Evolutionary conservation across 2,888 invertebrate genomes (phyloP), one percentile per base, ranked within the genome.

Genomic region (Pteria penguin): DNA sequence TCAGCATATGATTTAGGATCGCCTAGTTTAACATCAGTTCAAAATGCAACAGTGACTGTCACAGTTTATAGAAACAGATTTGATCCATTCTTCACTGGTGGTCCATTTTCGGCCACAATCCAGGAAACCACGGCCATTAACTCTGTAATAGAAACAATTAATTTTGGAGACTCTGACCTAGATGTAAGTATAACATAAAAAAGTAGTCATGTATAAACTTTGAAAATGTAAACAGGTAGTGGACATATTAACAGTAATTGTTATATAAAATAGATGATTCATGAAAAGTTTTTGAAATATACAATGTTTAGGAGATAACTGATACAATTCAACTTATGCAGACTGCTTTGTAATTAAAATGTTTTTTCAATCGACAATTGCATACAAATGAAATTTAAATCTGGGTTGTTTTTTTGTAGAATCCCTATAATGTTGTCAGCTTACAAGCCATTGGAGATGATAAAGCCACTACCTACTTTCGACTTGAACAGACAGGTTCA

Each of bases 371-470:
- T n/a, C n/a, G n/a, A n/a, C n/a, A n/a, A n/a, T n/a, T n/a, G n/a
- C n/a, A n/a, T n/a, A n/a, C n/a, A n/a, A n/a, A n/a, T n/a, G n/a
- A n/a, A n/a, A n/a, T n/a, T n/a, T n/a, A n/a, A 22, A 8, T 36
- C 45, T 36, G 5, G 8, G 14, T 36, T 36, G 14, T 72, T 58
- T 58, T 58, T 60, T 75, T 75, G 1, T 70, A 85, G 84, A 55
- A 33, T 8, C 85, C 86, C 33, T 87, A 87, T 69, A 83, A 82
- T 26, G 63, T 70, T n/a, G 60, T 86, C 11, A 81, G 77, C 4
- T 88, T 86, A 73, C 66, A 71, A 2, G 73, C 84, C n/a, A 79
- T 83, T 69, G 84, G 84, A 29, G 87, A 89, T 66, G 76, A 68
- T 11, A 62, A 75, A 4, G 67, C 76, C 0, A 18, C 4, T 14